A percentile compares a stretch with the other conserved stretches of the same genome.
Evolutionary conservation across 2,888 invertebrate species (phyloP).

Genomic region (Andrena trimmerana): DNA sequence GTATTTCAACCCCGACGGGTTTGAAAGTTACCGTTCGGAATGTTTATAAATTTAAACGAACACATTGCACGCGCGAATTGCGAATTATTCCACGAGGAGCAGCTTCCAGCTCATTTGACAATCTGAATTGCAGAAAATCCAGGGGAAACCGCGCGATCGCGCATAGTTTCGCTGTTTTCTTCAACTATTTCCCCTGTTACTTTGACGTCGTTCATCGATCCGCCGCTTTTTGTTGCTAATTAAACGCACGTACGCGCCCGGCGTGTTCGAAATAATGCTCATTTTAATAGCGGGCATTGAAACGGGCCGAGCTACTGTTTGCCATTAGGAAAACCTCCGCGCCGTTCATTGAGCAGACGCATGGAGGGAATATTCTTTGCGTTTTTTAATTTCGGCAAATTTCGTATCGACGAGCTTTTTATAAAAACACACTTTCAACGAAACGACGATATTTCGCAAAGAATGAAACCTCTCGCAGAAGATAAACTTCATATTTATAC

Average conservation of each 20-base stretch:
- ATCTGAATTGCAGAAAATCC: slow-evolving; percentile 54
- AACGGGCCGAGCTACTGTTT: slow-evolving; percentile 15
- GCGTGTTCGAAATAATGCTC: slow-evolving; percentile 32
- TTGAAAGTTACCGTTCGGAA: background rate
- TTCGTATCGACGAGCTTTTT: no score
- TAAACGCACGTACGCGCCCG: slow-evolving; percentile 34
- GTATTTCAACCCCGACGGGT: no score
- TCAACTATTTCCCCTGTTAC: slow-evolving; percentile 40
- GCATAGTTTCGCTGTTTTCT: slow-evolving; percentile 30
- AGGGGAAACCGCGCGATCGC: slow-evolving; percentile 27
- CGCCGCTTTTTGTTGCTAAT: slow-evolving; percentile 35
- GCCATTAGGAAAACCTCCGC: background rate
- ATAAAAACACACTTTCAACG: no score
- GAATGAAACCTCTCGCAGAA: no score
- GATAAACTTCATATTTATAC: no score
- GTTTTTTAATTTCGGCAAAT: no score
- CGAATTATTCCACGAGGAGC: slow-evolving; percentile 60
- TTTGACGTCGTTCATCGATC: slow-evolving; percentile 26
- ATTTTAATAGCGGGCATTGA: slow-evolving; percentile 24
- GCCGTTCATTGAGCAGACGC: no score
- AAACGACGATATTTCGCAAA: no score
- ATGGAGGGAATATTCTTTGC: no score
- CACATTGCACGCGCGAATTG: slow-evolving; percentile 8
- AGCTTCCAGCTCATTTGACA: slow-evolving; percentile 62
- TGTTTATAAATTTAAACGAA: slow-evolving; percentile 25